A percentile compares a stretch with the other conserved stretches of the same genome.
Conservation (phyloP, 2,888 invertebrate genomes). For the Xylota segnis region DNA sequence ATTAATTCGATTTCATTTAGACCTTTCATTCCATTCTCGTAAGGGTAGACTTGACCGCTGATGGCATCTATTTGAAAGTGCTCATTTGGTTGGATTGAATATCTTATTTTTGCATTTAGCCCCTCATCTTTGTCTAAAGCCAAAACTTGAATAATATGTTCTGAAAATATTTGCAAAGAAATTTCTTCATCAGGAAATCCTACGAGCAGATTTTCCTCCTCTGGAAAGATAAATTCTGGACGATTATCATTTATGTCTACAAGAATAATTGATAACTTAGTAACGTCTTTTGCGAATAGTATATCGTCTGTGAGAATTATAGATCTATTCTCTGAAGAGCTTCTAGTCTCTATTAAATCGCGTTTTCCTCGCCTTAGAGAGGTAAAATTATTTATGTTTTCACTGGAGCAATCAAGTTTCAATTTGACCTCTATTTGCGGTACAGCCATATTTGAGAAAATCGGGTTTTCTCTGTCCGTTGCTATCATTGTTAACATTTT, state of each 20-base stretch:
- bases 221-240: constrained; percentile 78
- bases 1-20: constrained; percentile 70
- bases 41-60: constrained; percentile 79
- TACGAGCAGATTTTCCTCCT: constrained; percentile 58
- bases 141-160: constrained; percentile 77
- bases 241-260: constrained; percentile 80
- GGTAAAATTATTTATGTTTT: background rate
- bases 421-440: constrained; percentile 79
- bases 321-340: constrained; percentile 19
- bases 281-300: constrained; percentile 75
- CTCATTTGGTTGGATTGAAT: constrained; percentile 74
- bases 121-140: constrained; percentile 79
- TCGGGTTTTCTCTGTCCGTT: constrained; percentile 78
- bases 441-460: constrained; percentile 76
- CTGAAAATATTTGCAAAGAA: constrained; percentile 77
- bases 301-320: constrained; percentile 77
- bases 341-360: background rate
- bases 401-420: constrained; percentile 70
- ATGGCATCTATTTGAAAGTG: constrained; percentile 79
- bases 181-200: constrained; percentile 78
- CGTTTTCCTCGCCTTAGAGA: background rate
- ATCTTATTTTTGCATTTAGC: constrained; percentile 78
- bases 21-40: constrained; percentile 61
- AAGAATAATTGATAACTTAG: constrained; percentile 78
- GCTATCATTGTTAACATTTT: constrained; percentile 77